Percentiles rank a stretch among this genome's conserved stretches.
These are phyloP conservation scores for Montifringilla adamsi DNA, from an alignment of 2,113 vertebrate genomes.

Conservation along the genomic window DNA sequence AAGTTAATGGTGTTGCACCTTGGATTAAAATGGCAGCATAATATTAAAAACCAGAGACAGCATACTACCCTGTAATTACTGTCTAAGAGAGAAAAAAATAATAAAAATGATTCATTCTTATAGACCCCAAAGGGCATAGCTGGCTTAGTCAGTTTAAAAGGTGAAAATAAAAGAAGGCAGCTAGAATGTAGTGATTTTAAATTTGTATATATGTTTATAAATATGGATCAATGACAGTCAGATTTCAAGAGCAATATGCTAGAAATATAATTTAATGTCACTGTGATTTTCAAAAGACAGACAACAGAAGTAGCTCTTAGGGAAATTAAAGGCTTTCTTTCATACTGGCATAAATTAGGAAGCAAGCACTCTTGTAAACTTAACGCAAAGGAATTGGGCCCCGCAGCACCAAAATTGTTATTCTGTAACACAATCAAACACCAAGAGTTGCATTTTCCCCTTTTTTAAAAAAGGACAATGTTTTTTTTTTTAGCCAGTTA, in stretches of 20 bases:
- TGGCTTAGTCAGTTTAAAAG: constrained; percentile 43
- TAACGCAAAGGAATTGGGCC: constrained; percentile 6
- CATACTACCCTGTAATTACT: constrained; percentile 50
- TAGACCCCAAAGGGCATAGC: constrained; percentile 44
- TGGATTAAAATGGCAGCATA: constrained; percentile 53
- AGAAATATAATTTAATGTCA: constrained; percentile 34
- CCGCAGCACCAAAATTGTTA: background rate
- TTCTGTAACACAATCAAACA: constrained; percentile 1
- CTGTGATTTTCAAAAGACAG: constrained; percentile 11
- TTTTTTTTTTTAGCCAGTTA: constrained; percentile 53
- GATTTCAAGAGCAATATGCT: background rate
- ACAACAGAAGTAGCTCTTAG: background rate
- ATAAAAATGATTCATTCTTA: constrained; percentile 61
- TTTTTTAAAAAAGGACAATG: background rate
- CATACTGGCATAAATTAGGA: background rate
- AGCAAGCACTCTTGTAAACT: background rate
- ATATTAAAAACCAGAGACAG: constrained; percentile 61
- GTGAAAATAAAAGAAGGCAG: constrained; percentile 39
- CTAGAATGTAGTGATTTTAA: background rate
- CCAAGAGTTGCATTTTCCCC: background rate
- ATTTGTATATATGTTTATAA: constrained; percentile 7
- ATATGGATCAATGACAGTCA: background rate
- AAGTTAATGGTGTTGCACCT: constrained; percentile 54
- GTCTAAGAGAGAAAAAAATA: constrained; percentile 55
- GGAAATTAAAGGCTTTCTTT: constrained; percentile 9